Base-by-base conservation (phyloP, 2,888 invertebrate genomes). In the Rhyacophila evoluta region DNA sequence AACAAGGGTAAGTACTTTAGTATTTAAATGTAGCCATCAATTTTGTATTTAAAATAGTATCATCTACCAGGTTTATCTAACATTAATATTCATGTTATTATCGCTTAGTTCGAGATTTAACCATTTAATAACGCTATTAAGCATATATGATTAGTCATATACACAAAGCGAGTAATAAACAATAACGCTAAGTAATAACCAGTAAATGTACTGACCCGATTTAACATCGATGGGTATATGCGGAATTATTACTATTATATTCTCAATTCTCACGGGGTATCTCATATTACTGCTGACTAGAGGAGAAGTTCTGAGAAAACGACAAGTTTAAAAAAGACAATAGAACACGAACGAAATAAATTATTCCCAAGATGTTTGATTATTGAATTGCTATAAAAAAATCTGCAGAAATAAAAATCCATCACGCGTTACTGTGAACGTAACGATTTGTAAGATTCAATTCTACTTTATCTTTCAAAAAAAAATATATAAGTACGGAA, bases 21-120 rank as follows among this genome's bases (percentile, higher is more conserved):
- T 55, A 55, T 55, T 55, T 55, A 55, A 55, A 55, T 55, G 55
- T 55, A 19, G 55, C 19, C 55, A 55, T 55, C 55, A 55, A 55
- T 55, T 55, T 5, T 55, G 55, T 19, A 19, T 19, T 55, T 55
- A 55, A 55, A 55, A 55, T 55, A 19, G 19, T 12, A 10, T 25
- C 15, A 19, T 55, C 19, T 55, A 55, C 19, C 19, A 55, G 15
- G 55, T 55, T 55, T 19, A 55, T 19, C 55, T 19, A 19, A 19
- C 19, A 55, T 19, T 10, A n/a, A n/a, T n/a, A n/a, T 55, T 19
- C 55, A 55, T 55, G 55, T 55, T 19, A 55, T 10, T 19, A 55
- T 55, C 55, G 55, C 55, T 55, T 55, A 55, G 55, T 19, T 55
- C 19, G 10, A 19, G 10, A 55, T 10, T 55, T 19, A 19, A 19